phyloP scores from a whole-genome alignment of 2,888 invertebrate species.

The Bellardia pandia region DNA sequence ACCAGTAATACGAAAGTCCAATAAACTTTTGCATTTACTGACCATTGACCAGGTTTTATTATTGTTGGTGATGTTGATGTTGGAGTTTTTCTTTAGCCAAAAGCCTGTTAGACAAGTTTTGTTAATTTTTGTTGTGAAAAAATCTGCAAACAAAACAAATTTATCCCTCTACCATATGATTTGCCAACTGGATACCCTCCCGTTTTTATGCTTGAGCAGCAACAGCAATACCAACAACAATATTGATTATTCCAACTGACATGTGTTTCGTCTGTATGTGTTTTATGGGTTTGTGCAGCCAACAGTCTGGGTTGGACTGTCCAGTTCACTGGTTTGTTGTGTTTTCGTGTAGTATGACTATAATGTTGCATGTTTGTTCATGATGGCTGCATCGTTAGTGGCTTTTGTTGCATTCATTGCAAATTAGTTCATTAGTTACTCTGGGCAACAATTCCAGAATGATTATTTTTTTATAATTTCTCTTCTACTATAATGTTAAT shows the following conservation, averaged over 20 bases:
- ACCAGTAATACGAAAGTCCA: constrained; percentile 22
- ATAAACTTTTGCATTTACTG: constrained; percentile 68
- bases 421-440: background rate
- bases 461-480: constrained; percentile 37
- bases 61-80: background rate
- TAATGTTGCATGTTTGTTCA: constrained; percentile 20
- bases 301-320: constrained; percentile 11
- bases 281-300: background rate
- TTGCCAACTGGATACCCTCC: constrained; percentile 13
- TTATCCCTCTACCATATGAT: constrained; percentile 6
- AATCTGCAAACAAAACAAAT: constrained; percentile 8
- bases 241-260: constrained; percentile 7
- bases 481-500: background rate
- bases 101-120: constrained; percentile 57
- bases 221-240: constrained; percentile 5
- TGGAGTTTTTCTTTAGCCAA: constrained; percentile 5
- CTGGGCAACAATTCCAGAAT: constrained; percentile 22
- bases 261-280: background rate
- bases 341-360: background rate
- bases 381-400: constrained; percentile 37
- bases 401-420: constrained; percentile 24
- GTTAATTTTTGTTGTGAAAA: background rate
- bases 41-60: constrained; percentile 62
- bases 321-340: constrained; percentile 11
- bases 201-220: constrained; percentile 16